phyloP scores from a whole-genome alignment of 2,888 invertebrate species.

The Brenthis daphne region DNA sequence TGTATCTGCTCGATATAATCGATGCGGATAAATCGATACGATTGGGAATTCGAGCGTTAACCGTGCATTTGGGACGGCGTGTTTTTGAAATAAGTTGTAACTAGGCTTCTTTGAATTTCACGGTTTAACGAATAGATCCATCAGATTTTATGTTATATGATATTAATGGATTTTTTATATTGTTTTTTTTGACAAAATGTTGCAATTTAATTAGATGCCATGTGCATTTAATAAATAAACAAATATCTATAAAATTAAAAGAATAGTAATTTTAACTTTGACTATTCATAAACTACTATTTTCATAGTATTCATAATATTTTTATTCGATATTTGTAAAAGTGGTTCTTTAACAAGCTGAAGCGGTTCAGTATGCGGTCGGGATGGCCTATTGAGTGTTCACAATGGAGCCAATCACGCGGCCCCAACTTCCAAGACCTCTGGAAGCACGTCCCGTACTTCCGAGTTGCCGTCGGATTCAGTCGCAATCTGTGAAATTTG shows the following conservation, averaged over 20 bases:
- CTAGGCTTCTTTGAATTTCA: background rate
- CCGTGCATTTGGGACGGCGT: slow-evolving; percentile 30
- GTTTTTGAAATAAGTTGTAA: slow-evolving; percentile 3
- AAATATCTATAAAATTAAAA: too few species aligned
- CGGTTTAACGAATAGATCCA: too few species aligned
- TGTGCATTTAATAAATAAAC: too few species aligned
- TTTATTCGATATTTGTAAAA: slow-evolving; percentile 24
- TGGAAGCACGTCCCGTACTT: slow-evolving; percentile 62
- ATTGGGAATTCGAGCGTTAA: slow-evolving; percentile 65
- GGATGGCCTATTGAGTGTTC: slow-evolving; percentile 67
- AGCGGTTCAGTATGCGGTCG: slow-evolving; percentile 56
- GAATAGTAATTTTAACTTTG: too few species aligned
- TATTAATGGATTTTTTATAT: background rate
- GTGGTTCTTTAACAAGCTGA: slow-evolving; percentile 32
- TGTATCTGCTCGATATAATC: slow-evolving; percentile 76
- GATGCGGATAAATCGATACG: slow-evolving; percentile 61
- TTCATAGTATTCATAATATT: slow-evolving; percentile 12
- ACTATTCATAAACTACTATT: background rate
- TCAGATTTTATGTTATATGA: too few species aligned
- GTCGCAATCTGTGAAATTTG: slow-evolving; percentile 37
- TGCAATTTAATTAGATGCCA: background rate
- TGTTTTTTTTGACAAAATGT: background rate
- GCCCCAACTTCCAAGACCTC: slow-evolving; percentile 65
- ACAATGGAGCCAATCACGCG: slow-evolving; percentile 78
- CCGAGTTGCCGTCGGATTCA: slow-evolving; percentile 43